Evolutionary conservation across 2,888 invertebrate species (phyloP), one percentile per base, ranked within the genome.

Genomic region (Agonopterix alstromeriana): DNA sequence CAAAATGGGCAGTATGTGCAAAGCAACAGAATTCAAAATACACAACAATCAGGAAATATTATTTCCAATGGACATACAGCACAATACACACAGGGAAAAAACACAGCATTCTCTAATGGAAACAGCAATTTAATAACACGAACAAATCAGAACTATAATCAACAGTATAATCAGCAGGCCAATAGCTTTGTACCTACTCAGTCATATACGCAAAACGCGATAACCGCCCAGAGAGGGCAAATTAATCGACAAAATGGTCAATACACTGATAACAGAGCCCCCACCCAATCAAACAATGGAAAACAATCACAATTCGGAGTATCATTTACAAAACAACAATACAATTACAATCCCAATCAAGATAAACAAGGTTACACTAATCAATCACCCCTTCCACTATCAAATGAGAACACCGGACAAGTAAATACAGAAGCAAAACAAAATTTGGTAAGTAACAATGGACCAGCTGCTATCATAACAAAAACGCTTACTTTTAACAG

Each of bases 401-500:
- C 70, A 10, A 70, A 61, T 46, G 65, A 71, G 45, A 60, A 72
- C 17, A 62, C 64, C 42, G 65, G 65, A 35, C 56, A 71, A 60
- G 56, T 58, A 48, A 65, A 70, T 54, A 71, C 62, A 53, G 75
- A 81, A 54, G 64, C 73, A 1, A 82, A 81, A 63, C 74, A 80
- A 61, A 86, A 84, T 58, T 65, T 81, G 78, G 86, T 88, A 72
- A 87, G 85, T 85, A 67, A 63, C 49, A 64, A 67, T 45, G 53
- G 70, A 50, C 69, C 77, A 35, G 67, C 82, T 42, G 80, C 78
- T 10, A 67, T 81, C n/a, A 73, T 82, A 55, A 74, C 82, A 47
- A 86, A 82, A 71, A 77, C 82, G 43, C 53, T 81, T 57, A 77
- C 81, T n/a, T 74, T 77, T 53, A 82, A 79, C 56, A 75, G 74